Conservation (phyloP, 2,888 invertebrate genomes). For the Euphydryas editha region DNA sequence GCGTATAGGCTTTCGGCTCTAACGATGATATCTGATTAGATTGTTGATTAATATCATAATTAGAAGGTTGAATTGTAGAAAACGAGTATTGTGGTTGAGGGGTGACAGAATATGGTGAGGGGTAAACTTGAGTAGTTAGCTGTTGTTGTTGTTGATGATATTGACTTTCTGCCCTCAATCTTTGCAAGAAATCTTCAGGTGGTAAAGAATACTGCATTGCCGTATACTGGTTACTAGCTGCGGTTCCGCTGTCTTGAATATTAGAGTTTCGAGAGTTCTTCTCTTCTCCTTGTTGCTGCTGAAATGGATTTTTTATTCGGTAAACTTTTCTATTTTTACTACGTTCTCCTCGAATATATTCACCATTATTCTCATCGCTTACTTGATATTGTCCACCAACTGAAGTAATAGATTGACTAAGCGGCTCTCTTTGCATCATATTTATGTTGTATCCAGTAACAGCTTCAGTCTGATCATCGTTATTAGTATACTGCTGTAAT, state of each 20-base stretch:
- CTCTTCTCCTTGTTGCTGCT: conserved; percentile 60
- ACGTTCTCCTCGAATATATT: conserved; percentile 60
- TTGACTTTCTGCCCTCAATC: conserved; percentile 71
- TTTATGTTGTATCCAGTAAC: conserved; percentile 65
- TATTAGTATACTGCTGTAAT: conserved; percentile 64
- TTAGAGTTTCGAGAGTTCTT: conserved; percentile 53
- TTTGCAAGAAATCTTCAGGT: conserved; percentile 76
- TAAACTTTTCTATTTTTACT: conserved; percentile 68
- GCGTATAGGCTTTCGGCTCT: conserved; percentile 63
- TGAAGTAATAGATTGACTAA: conserved; percentile 61
- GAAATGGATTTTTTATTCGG: conserved; percentile 76
- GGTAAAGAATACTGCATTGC: conserved; percentile 78
- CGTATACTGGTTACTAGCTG: conserved; percentile 79
- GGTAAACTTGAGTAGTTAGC: conserved; percentile 66
- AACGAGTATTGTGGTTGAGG: conserved; percentile 75
- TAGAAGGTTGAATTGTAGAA: conserved; percentile 61
- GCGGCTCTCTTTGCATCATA: conserved; percentile 64
- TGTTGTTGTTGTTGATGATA: conserved; percentile 56
- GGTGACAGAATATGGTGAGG: conserved; percentile 69
- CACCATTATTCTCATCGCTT: conserved; percentile 63
- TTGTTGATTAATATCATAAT: conserved; percentile 63
- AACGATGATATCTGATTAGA: conserved; percentile 59
- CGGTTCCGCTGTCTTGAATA: conserved; percentile 67
- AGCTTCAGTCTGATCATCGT: conserved; percentile 63
- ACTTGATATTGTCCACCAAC: conserved; percentile 64